Evolutionary conservation across 2,113 vertebrate species (phyloP).

Genomic region (Brachyistius frenatus): DNA sequence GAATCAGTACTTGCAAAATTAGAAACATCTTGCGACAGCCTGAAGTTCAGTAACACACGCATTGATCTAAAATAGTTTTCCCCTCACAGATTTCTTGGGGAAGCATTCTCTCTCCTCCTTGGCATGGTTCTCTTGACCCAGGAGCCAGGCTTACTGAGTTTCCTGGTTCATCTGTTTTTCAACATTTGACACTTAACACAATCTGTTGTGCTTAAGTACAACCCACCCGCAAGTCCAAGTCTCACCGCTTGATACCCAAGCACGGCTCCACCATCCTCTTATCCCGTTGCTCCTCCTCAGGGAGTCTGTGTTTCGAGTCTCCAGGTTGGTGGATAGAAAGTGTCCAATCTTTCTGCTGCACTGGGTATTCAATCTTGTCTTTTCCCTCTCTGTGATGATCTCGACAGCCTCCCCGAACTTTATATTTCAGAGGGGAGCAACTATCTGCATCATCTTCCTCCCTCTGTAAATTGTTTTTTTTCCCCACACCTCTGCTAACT

Average conservation of each 20-base stretch:
- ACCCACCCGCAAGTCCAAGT: slow-evolving; percentile 42
- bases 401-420: slow-evolving; percentile 44
- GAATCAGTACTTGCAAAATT: background rate
- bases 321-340: slow-evolving; percentile 46
- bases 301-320: slow-evolving; percentile 54
- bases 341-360: slow-evolving; percentile 48
- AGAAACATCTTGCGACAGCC: background rate
- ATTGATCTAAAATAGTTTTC: slow-evolving; percentile 18
- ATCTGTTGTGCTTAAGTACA: slow-evolving; percentile 67
- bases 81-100: slow-evolving; percentile 18
- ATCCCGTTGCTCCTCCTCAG: slow-evolving; percentile 53
- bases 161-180: slow-evolving; percentile 73
- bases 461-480: slow-evolving; percentile 70
- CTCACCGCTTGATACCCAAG: slow-evolving; percentile 53
- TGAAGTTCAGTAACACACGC: slow-evolving; percentile 7
- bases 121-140: slow-evolving; percentile 62
- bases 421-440: slow-evolving; percentile 62
- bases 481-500: slow-evolving; percentile 55
- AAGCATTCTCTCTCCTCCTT: slow-evolving; percentile 44
- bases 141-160: slow-evolving; percentile 70
- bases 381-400: slow-evolving; percentile 32
- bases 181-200: slow-evolving; percentile 64
- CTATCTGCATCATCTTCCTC: slow-evolving; percentile 70
- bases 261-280: slow-evolving; percentile 38
- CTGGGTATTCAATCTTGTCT: slow-evolving; percentile 63